phyloP scores from a whole-genome alignment of 2,113 vertebrate species.

The Puntigrus tetrazona region DNA sequence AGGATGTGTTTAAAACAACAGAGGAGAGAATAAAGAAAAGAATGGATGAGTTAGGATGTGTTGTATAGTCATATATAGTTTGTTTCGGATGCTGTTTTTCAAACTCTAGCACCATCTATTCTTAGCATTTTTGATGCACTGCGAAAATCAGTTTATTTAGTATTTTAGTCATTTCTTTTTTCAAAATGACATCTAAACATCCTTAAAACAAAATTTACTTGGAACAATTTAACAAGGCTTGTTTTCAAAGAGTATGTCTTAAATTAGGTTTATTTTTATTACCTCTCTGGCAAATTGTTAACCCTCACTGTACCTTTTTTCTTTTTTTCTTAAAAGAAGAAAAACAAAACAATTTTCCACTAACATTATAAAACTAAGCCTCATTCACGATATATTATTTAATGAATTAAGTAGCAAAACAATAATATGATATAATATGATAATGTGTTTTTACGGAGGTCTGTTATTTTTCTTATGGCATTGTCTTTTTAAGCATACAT shows the following conservation, averaged over 20 bases:
- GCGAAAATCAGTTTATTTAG: background rate
- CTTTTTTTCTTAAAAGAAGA: background rate
- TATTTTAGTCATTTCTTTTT: background rate
- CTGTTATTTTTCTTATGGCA: background rate
- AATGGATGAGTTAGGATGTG: background rate
- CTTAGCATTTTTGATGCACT: background rate
- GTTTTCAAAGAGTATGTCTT: background rate
- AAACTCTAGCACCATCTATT: background rate
- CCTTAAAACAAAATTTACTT: background rate
- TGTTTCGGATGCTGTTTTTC: background rate
- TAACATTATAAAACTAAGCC: background rate
- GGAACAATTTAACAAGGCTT: background rate
- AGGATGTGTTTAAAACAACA: slow-evolving; percentile 32
- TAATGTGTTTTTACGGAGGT: background rate
- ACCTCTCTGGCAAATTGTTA: background rate
- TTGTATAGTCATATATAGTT: background rate
- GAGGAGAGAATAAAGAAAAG: background rate
- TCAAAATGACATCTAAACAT: background rate
- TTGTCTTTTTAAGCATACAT: background rate
- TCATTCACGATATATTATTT: background rate
- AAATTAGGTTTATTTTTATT: background rate
- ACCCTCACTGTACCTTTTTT: background rate
- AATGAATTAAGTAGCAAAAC: background rate
- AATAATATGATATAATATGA: background rate
- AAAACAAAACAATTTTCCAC: background rate